These are phyloP conservation scores for Drosophila elegans DNA, from an alignment of 1,140 invertebrate genomes.

Conservation along the genomic window DNA sequence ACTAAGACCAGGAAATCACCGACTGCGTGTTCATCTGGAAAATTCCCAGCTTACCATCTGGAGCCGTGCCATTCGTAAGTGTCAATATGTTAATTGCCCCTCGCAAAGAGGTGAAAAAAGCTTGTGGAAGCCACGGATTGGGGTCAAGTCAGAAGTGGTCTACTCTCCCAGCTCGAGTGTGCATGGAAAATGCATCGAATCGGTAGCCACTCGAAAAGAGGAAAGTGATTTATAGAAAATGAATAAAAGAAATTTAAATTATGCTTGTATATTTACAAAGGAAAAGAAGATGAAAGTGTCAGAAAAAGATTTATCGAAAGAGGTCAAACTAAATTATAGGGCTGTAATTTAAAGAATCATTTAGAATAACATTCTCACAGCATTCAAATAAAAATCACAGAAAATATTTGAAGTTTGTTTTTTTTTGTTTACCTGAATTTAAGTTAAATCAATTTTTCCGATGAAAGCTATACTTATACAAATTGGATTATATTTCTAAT, in stretches of 20 bases:
- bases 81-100: slow-evolving; percentile 71
- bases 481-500: not conserved
- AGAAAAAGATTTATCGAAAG: slow-evolving; percentile 22
- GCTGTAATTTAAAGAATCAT: not conserved
- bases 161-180: slow-evolving; percentile 26
- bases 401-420: not conserved
- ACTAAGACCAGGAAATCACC: slow-evolving; percentile 33
- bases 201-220: slow-evolving; percentile 44
- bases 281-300: slow-evolving; percentile 33
- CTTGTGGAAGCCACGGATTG: slow-evolving; percentile 30
- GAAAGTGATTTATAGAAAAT: slow-evolving; percentile 44
- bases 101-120: slow-evolving; percentile 8
- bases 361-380: slow-evolving; percentile 3
- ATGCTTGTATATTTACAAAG: slow-evolving; percentile 21
- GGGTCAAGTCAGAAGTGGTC: slow-evolving; percentile 59
- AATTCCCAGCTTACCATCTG: slow-evolving; percentile 55
- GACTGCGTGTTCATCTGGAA: slow-evolving; percentile 59
- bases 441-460: not conserved
- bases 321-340: not conserved
- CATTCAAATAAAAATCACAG: not conserved
- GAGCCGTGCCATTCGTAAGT: slow-evolving; percentile 61
- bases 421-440: not conserved
- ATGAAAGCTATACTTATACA: too few relatives aligned
- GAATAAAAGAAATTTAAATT: slow-evolving; percentile 38
- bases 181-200: slow-evolving; percentile 45